Percentiles rank a stretch among this genome's conserved stretches.
Evolutionary conservation across 2,888 invertebrate genomes (phyloP).

Genomic region (Cataglyphis cursor): DNA sequence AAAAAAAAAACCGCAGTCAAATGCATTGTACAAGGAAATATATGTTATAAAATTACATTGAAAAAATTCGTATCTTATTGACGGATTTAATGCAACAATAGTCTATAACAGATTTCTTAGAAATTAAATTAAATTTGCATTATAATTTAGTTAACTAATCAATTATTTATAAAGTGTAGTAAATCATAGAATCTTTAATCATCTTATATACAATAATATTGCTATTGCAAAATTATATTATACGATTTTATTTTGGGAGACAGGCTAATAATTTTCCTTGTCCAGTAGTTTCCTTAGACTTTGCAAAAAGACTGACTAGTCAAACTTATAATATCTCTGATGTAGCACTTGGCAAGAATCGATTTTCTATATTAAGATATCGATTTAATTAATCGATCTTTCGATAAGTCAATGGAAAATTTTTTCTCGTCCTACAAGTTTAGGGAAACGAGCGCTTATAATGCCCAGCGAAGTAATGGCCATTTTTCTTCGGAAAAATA

Average conservation of each 20-base stretch:
- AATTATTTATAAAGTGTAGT: neutral
- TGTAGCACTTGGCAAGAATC: conserved; percentile 46
- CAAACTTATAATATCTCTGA: conserved; percentile 10
- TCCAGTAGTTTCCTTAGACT: neutral
- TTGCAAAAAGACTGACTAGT: conserved; percentile 19
- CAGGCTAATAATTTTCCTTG: neutral
- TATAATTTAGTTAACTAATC: neutral
- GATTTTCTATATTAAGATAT: conserved; percentile 46
- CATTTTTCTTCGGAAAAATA: conserved; percentile 58
- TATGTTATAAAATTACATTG: neutral
- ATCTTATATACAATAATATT: neutral
- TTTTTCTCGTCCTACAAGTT: conserved; percentile 21
- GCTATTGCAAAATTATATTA: neutral
- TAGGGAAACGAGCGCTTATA: conserved; percentile 60
- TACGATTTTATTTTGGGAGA: neutral
- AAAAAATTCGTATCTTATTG: neutral
- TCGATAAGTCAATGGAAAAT: conserved; percentile 14
- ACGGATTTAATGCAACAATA: neutral
- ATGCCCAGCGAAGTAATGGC: conserved; percentile 55
- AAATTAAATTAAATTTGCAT: neutral
- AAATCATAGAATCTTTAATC: neutral
- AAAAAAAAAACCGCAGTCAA: neutral
- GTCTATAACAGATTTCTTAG: neutral
- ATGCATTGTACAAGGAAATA: neutral
- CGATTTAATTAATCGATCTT: conserved; percentile 8